A percentile compares a stretch with the other conserved stretches of the same genome.
These are phyloP conservation scores for Okapia johnstoni DNA, from an alignment of 2,113 vertebrate genomes.

Conservation along the genomic window DNA sequence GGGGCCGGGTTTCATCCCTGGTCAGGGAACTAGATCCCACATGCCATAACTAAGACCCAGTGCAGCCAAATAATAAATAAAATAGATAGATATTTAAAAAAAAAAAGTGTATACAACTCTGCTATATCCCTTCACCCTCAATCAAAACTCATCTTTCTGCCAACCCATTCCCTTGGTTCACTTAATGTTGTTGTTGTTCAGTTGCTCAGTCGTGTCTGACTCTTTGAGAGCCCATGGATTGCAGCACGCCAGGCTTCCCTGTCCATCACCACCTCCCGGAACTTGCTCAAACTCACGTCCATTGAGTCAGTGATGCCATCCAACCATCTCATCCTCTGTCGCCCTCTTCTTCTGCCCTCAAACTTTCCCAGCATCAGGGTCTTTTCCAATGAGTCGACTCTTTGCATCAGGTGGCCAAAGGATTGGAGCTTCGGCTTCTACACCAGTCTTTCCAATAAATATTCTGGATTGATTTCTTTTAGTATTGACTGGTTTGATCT, in stretches of 20 bases:
- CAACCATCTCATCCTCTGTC: background rate
- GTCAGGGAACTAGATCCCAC: background rate
- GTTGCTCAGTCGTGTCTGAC: background rate
- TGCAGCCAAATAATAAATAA: background rate
- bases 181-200: background rate
- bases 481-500: background rate
- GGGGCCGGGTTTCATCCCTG: background rate
- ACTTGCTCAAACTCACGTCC: background rate
- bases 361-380: background rate
- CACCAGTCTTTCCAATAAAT: background rate
- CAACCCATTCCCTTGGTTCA: background rate
- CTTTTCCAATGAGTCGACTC: background rate
- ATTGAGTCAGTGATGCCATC: background rate
- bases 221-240: background rate
- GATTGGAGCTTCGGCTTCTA: background rate
- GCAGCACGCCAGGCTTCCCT: background rate
- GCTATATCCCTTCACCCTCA: background rate
- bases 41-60: background rate
- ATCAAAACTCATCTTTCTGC: constrained; percentile 12
- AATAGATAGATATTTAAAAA: background rate
- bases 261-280: background rate
- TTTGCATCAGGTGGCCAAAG: background rate
- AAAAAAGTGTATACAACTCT: background rate
- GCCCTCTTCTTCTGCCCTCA: background rate
- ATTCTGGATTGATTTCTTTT: background rate